Evolutionary conservation across 2,797 vertebrate species (phyloP), one percentile per base, ranked within the genome.

Genomic region (Notolepis coatsorum): DNA sequence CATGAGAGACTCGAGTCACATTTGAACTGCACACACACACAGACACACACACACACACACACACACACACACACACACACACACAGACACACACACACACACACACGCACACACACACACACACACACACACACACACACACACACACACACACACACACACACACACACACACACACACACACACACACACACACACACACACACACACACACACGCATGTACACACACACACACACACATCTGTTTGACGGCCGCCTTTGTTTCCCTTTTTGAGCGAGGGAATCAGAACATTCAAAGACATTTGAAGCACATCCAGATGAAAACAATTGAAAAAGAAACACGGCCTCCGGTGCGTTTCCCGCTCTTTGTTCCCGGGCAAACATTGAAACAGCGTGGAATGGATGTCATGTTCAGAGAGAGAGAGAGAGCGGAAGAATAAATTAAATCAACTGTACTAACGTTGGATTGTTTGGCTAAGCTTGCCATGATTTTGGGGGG

Each of bases 241-340:
- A 72, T 53, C 23, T 53, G 59, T 69, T 68, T 69, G 62, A 63
- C 15, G 4, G 49, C 20, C 5, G 54, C 58, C 63, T 73, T 75
- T 73, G 75, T 79, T 75, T 61, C 51, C 68, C 61, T 70, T 68
- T 68, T 65, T 35, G 62, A 68, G 66, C 57, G 69, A 46, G 65
- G 61, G 69, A 76, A 85, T 82, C 56, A 77, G 77, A 86, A 71
- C 73, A 80, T 79, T 80, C 58, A 72, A 74, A 88, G 75, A 70
- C 46, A 73, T 75, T 73, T 65, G 49, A 79, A 82, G 74, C 55
- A 60, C 68, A 75, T 74, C 77, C 80, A 85, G 75, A 77, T 83
- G 77, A 74, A 82, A 80, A 80, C 70, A 71, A 77, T 65, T 65
- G 48, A 57, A 74, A 77, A 69, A 57, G 73, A 77, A 69, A 20